Conservation (phyloP, 2,888 invertebrate genomes). For the Ophion ventricosus region DNA sequence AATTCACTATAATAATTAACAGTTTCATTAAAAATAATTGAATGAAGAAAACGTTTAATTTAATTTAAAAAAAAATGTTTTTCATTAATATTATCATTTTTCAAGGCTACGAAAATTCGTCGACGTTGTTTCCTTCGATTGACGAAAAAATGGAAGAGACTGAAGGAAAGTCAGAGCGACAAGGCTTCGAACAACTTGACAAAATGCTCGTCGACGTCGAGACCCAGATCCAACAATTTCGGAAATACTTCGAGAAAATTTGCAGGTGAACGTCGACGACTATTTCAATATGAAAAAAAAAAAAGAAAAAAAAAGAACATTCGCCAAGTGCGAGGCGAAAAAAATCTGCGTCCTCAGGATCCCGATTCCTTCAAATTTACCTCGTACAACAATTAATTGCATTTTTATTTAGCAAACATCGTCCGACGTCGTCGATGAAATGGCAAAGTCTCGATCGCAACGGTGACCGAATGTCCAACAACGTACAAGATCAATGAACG, state of each 20-base stretch:
- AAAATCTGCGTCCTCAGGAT: not conserved
- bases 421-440: not conserved
- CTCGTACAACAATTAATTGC: not conserved
- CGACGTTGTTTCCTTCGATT: slow-evolving; percentile 26
- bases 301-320: not conserved
- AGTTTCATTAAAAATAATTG: no score
- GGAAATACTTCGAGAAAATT: slow-evolving; percentile 65
- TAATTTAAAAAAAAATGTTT: not conserved
- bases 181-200: slow-evolving; percentile 40
- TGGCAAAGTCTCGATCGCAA: not conserved
- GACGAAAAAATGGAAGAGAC: slow-evolving; percentile 29
- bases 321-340: not conserved
- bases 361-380: not conserved
- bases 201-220: slow-evolving; percentile 64
- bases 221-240: slow-evolving; percentile 65
- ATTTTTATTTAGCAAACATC: slow-evolving; percentile 17
- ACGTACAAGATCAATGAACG: not conserved
- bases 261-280: slow-evolving; percentile 64
- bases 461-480: not conserved
- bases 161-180: not conserved
- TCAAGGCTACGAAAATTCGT: slow-evolving; percentile 60
- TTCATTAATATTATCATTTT: not conserved
- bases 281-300: not conserved
- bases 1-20: not conserved
- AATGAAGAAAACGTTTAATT: no score